These are phyloP conservation scores for Montipora foliosa DNA, from an alignment of 64 coral and sea anemone species.

Conservation along the genomic window DNA sequence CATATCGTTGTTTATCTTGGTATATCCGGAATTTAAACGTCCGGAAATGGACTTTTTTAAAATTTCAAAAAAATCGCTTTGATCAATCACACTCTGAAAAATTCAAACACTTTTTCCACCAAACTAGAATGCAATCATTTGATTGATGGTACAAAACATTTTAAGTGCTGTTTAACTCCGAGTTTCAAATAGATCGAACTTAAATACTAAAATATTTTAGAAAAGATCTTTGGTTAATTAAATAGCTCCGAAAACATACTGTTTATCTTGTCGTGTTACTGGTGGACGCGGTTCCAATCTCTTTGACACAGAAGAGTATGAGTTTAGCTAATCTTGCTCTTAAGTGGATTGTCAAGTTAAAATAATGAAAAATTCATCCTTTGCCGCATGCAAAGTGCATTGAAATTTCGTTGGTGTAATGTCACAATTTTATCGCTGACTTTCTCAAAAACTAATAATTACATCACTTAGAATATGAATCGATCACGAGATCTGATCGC, in stretches of 20 bases:
- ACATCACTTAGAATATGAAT: background rate
- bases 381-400: background rate
- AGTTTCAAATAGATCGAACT: background rate
- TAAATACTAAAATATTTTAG: background rate
- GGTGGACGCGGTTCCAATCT: background rate
- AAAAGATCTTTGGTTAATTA: background rate
- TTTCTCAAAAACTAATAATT: background rate
- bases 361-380: background rate
- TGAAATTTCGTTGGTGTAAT: background rate
- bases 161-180: background rate
- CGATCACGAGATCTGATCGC: background rate
- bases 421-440: background rate
- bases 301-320: background rate
- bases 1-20: slow-evolving; percentile 15
- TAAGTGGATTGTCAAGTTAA: background rate
- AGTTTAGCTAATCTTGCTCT: background rate
- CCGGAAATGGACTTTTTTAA: slow-evolving; percentile 24
- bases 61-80: background rate
- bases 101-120: background rate
- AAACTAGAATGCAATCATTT: background rate
- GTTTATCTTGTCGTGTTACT: background rate
- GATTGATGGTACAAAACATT: background rate
- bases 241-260: background rate
- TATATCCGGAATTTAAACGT: background rate
- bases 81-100: background rate